Base-by-base conservation (phyloP, 30 jellyfish, hydroid and myxozoan species). In the Phacellophora camtschatica region DNA sequence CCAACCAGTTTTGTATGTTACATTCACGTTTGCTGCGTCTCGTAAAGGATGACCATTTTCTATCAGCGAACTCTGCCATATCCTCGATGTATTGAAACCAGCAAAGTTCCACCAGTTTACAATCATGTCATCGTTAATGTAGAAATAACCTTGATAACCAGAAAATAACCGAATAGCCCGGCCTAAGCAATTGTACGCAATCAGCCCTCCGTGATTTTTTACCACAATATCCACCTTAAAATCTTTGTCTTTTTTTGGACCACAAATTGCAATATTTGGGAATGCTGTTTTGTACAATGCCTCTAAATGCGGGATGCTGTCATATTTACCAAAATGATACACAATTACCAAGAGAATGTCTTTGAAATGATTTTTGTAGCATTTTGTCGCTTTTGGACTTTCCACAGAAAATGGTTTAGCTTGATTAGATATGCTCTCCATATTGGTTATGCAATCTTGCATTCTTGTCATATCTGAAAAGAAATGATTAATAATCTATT, bases 101-200 rank as follows among this genome's bases (percentile, higher is more conserved):
- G 29, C 63, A 37, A 90, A 74, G 62, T 90, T 90, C 97, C 97
- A 90, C 94, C 94, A 90, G 69, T 90, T 90, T 5, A 90, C 95
- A 5, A 90, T 77, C 88, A 83, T 76, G 50, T 90, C 97, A 39
- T 90, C 97, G 70, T 90, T 90, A 5, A 73, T 82, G 58, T 90
- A 90, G 36, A 90, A 49, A 33, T 90, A 90, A 1, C 97, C 97
- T 45, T 81, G 36, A 42, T 43, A 90, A 2, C 87, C 77, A 8
- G 97, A 93, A 36, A 56, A 74, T 13, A 49, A 36, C 51, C 82
- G 61, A 29, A 90, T 83, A 4, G 97, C 97, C 9, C 71, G 29
- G 25, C 92, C 89, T 11, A 82, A 77, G 58, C 97, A 90, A 61
- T 77, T 74, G 36, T 90, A 90, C 24, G 90, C 92, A 2, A 85